Base-by-base conservation (phyloP, 2,888 invertebrate genomes). In the Dusona sp. region DNA sequence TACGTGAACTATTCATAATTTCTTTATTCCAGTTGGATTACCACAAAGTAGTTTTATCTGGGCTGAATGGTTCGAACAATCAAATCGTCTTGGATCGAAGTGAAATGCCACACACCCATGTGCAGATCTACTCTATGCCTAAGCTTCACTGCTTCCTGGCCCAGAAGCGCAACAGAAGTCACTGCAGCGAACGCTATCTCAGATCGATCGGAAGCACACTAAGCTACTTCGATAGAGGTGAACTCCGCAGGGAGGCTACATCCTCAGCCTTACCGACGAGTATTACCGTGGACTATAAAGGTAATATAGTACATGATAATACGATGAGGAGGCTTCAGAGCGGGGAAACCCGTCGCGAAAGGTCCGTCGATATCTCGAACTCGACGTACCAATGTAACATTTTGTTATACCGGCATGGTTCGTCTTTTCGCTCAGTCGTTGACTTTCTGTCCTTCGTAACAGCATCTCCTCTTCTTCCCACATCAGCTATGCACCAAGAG, bases 191-290 rank as follows among this genome's bases (percentile, higher is more conserved):
- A 75, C 84, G 83, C 78, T 86, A 87, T 87, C 87, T 85, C 22
- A 79, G 79, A 88, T 88, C 88, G 85, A 87, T 86, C 80, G 65
- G 79, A 79, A 80, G 82, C 70, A 83, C 78, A 57, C 73, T 73
- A 73, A 73, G 80, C 22, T n/a, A 57, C 74, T 78, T 68, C 72
- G 80, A 70, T 77, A 84, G 83, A 48, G 65, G 78, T 74, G 84
- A 84, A 64, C 72, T 57, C 84, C 33, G 72, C 77, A 61, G 70
- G 87, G 38, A 67, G 54, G 74, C 70, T 74, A 72, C 61, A 38
- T 42, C 72, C 74, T 29, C 51, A 25, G 67, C 48, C 48, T 81
- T 67, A 51, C 42, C 61, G 42, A 64, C 65, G 65, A 73, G 80
- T 48, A 79, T 79, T 64, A 64, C 79, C 61, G 70, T 51, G 38